Evolutionary conservation across 2,888 invertebrate species (phyloP).

Genomic region (Odontocerum albicorne): DNA sequence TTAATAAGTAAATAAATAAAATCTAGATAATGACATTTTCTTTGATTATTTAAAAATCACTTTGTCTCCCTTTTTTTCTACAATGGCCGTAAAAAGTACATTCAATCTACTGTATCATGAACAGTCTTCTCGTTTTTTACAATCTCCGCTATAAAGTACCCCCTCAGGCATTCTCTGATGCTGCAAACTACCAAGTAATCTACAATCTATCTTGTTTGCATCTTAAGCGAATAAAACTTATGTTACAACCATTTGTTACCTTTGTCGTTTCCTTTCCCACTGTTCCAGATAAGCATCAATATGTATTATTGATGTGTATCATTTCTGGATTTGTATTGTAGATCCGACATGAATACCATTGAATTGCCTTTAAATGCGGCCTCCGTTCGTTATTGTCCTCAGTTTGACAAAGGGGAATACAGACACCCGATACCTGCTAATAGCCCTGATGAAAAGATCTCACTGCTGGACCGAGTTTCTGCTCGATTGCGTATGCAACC

Average conservation of each 20-base stretch:
- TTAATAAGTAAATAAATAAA: too few relatives aligned
- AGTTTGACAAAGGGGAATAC: conserved; percentile 14
- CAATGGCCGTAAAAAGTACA: too few relatives aligned
- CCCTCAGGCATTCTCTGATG: neutral
- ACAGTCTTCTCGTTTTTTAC: too few relatives aligned
- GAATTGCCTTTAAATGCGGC: conserved; percentile 24
- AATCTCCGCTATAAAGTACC: too few relatives aligned
- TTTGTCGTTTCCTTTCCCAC: conserved; percentile 13
- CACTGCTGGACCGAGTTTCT: conserved; percentile 23
- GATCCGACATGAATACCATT: conserved; percentile 24
- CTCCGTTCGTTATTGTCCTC: conserved; percentile 15
- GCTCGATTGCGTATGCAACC: conserved; percentile 32
- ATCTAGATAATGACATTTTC: too few relatives aligned
- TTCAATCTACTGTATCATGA: too few relatives aligned
- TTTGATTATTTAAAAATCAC: too few relatives aligned
- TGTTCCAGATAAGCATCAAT: conserved; percentile 25
- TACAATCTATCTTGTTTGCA: conserved; percentile 9
- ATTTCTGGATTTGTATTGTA: conserved; percentile 30
- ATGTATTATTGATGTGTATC: conserved; percentile 35
- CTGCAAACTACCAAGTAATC: neutral
- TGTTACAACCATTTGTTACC: conserved; percentile 6
- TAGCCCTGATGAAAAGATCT: conserved; percentile 22
- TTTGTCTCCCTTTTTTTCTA: too few relatives aligned
- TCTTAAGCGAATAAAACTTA: conserved; percentile 8
- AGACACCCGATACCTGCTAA: conserved; percentile 35